phyloP scores from a whole-genome alignment of 2,113 vertebrate genomes.

The Notarius lentiginosus region DNA sequence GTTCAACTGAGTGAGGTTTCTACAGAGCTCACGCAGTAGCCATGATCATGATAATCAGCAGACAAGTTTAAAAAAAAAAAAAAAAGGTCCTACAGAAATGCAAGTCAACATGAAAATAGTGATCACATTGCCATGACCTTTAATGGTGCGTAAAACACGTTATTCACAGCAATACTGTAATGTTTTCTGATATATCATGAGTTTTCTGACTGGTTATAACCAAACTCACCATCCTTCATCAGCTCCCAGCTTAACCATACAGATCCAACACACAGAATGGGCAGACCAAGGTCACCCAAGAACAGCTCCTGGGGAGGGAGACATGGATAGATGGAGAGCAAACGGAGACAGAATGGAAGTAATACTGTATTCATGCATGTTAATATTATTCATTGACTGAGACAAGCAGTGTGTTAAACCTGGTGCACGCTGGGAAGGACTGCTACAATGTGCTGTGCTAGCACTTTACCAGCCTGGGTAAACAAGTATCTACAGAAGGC shows the following conservation, averaged over 20 bases:
- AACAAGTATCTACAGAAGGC: conserved; percentile 79
- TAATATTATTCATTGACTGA: background rate
- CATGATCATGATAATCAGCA: background rate
- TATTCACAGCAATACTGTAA: background rate
- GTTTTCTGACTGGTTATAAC: background rate
- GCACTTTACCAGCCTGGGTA: conserved; percentile 76
- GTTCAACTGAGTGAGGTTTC: background rate
- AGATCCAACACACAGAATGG: conserved; percentile 90
- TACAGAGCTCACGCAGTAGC: background rate
- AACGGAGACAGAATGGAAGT: background rate
- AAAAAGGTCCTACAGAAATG: background rate
- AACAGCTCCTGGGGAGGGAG: conserved; percentile 73
- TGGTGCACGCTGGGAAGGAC: conserved; percentile 80
- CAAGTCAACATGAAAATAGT: background rate
- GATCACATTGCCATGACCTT: background rate
- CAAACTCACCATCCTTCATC: conserved; percentile 77
- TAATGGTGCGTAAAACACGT: background rate
- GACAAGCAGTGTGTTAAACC: conserved; percentile 64
- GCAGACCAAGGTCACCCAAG: conserved; percentile 75
- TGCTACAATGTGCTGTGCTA: conserved; percentile 84
- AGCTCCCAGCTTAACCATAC: conserved; percentile 95
- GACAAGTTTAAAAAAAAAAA: background rate
- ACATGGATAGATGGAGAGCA: background rate
- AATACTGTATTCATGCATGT: background rate
- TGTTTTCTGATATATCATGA: background rate